Conservation (phyloP, 2,797 vertebrate genomes). For the Setipinna tenuifilis region DNA sequence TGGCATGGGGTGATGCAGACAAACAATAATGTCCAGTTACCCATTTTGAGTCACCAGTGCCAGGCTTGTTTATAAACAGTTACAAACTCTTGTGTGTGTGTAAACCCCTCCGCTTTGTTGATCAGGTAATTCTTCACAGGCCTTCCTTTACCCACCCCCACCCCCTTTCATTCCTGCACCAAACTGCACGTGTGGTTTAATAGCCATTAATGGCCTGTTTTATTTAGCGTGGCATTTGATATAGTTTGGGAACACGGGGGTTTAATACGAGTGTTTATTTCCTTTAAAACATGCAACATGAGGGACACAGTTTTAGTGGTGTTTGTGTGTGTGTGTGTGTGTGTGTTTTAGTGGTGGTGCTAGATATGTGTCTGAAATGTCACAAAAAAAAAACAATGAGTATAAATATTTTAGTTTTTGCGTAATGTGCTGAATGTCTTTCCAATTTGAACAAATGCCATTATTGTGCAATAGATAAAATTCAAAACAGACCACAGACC, state of each 20-base stretch:
- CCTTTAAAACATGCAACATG: slow-evolving; percentile 4
- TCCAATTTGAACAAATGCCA: slow-evolving; percentile 13
- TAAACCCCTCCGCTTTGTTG: neutral
- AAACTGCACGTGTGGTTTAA: neutral
- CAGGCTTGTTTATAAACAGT: neutral
- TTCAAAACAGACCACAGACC: slow-evolving; percentile 13
- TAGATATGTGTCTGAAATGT: neutral
- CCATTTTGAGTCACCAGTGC: neutral
- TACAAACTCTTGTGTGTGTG: neutral
- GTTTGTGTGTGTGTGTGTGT: too few species aligned
- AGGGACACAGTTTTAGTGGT: neutral
- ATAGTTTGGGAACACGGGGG: neutral
- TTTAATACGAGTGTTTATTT: slow-evolving; percentile 22
- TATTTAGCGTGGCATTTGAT: slow-evolving; percentile 11
- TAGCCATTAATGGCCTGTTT: slow-evolving; percentile 20
- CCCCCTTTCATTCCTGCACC: neutral
- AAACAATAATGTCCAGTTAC: neutral
- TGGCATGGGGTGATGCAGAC: neutral
- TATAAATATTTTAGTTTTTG: slow-evolving; percentile 12
- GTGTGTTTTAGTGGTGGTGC: neutral
- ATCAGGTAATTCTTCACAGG: neutral
- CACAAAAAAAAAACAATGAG: neutral
- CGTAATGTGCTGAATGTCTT: slow-evolving; percentile 4
- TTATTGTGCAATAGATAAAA: slow-evolving; percentile 19
- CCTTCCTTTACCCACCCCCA: neutral